Evolutionary conservation across 2,797 vertebrate genomes (phyloP).

Genomic region (Pangasius mekongensis): DNA sequence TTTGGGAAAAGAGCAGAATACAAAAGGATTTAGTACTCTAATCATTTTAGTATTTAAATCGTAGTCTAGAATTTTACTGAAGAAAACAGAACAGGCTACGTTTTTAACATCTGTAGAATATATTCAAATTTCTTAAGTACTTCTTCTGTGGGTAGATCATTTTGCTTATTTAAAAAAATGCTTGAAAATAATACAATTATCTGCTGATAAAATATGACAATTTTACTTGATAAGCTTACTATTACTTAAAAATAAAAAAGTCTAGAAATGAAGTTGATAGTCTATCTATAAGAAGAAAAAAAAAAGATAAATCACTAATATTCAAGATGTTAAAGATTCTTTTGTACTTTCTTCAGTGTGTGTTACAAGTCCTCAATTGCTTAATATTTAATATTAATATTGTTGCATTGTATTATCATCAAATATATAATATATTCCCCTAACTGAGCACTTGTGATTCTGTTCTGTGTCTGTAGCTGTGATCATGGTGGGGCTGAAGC

Average conservation of each 20-base stretch:
- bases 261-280: not conserved
- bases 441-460: not conserved
- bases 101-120: not conserved
- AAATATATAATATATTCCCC: not conserved
- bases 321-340: not conserved
- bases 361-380: not conserved
- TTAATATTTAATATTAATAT: not conserved
- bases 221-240: not conserved
- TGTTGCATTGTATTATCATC: not conserved
- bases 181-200: not conserved
- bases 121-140: not conserved
- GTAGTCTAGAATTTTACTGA: not conserved
- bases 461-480: not conserved
- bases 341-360: not conserved
- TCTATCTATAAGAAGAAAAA: not conserved
- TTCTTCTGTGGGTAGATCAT: not conserved
- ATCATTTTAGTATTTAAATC: not conserved
- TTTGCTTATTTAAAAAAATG: not conserved
- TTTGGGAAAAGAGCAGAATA: not conserved
- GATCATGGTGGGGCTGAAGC: conserved; percentile 81
- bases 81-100: not conserved
- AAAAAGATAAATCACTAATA: not conserved
- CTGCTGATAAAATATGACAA: not conserved
- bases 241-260: not conserved
- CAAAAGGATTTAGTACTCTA: not conserved